phyloP scores from a whole-genome alignment of 2,797 vertebrate genomes.

The Falco rusticolus region DNA sequence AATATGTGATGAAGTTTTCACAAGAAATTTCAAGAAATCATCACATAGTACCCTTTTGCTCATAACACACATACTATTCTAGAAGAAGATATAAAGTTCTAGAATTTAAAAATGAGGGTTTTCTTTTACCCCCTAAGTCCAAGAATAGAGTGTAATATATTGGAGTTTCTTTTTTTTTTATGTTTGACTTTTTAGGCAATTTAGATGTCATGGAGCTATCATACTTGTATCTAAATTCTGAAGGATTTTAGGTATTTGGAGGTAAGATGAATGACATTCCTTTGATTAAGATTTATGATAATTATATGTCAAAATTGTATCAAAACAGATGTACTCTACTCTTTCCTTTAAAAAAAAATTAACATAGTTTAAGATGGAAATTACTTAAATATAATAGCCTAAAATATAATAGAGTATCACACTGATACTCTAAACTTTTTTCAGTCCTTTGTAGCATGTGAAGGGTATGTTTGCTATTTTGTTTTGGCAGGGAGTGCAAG shows the following conservation, averaged over 20 bases:
- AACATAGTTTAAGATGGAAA: background rate
- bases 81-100: background rate
- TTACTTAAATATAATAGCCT: background rate
- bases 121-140: background rate
- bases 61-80: background rate
- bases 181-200: background rate
- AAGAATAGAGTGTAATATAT: background rate
- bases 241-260: background rate
- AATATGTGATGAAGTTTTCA: background rate
- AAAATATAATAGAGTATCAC: background rate
- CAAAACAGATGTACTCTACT: background rate
- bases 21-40: background rate
- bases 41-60: background rate
- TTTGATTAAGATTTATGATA: background rate
- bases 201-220: conserved; percentile 4
- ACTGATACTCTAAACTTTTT: background rate
- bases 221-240: background rate
- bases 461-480: background rate
- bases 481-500: background rate
- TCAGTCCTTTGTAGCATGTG: background rate
- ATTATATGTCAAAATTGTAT: conserved; percentile 50
- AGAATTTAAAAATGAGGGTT: background rate
- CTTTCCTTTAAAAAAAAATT: background rate
- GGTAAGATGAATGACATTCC: background rate
- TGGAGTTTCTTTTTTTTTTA: background rate